phyloP scores from a whole-genome alignment of 2,888 invertebrate genomes.

The Oasisia sp. region DNA sequence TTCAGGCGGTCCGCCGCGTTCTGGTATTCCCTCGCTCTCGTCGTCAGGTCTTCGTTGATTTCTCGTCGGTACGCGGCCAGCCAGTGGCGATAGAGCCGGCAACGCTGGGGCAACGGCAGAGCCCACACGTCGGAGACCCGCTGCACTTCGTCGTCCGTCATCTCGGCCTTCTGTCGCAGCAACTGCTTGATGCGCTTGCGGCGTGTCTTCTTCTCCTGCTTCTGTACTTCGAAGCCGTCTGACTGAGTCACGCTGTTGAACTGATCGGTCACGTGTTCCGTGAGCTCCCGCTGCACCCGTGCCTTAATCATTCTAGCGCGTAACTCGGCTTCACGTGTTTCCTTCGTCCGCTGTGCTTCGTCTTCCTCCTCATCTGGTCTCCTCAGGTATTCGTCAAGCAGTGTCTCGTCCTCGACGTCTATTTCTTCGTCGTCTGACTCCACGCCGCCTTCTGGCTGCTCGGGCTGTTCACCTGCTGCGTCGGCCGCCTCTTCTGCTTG shows the following conservation, averaged over 20 bases:
- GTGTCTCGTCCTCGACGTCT: neutral
- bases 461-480: neutral
- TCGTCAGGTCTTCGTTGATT: neutral
- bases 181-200: neutral
- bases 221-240: conserved; percentile 18
- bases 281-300: neutral
- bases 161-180: neutral
- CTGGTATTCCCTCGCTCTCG: neutral
- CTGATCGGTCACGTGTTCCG: neutral
- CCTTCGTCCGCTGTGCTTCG: neutral
- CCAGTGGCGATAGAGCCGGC: conserved; percentile 67
- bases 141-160: neutral
- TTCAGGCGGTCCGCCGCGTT: neutral
- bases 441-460: neutral
- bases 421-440: neutral
- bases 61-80: conserved; percentile 39
- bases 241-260: neutral
- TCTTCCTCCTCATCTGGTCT: neutral
- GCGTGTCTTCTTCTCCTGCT: conserved; percentile 22
- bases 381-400: neutral
- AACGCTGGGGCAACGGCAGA: conserved; percentile 58
- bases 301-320: neutral
- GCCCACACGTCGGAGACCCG: neutral
- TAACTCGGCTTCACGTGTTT: neutral
- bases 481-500: neutral